Base-by-base conservation (phyloP, 2,797 vertebrate species). In the Pipistrellus pygmaeus region DNA sequence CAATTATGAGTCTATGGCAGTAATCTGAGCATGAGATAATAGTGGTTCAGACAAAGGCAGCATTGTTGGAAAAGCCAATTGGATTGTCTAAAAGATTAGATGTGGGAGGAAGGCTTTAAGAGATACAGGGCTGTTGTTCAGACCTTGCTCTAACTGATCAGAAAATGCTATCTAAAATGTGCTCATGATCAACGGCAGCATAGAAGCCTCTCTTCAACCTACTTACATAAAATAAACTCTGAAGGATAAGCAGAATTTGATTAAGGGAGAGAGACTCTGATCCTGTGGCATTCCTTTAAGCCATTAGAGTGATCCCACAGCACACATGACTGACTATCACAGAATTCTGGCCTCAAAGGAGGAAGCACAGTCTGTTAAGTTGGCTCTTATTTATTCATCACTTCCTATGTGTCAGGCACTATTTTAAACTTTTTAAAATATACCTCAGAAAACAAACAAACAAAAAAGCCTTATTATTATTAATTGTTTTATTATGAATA, bases 61-160 rank as follows among this genome's bases (percentile, higher is more conserved):
- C 46, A 78, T 48, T 64, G 53, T 62, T 90, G 8, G 51, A 92
- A 96, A 94, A 94, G 55, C 23, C 80, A 86, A 87, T 21, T 72
- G 38, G 7, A 92, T 95, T 95, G 94, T 95, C 35, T 95, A 76
- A 84, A 93, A 83, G 62, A 89, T 93, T 93, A 93, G 35, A 77
- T 75, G 41, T 81, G 17, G 10, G n/a, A 90, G 32, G n/a, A 92
- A 90, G 41, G 93, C 77, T 88, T 92, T 51, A 73, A 92, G 48
- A 87, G 53, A 89, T 10, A 85, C 3, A 64, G 48, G 32, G 41
- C 18, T 41, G 2, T 32, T 64, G 4, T 66, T 88, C 41, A 90
- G 48, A 90, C 13, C 3, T 85, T 73, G 17, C 18, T 92, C 27
- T 96, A 89, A 85, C 51, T 86, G 30, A 86, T 92, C 62, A 72